Conservation (phyloP, 2,888 invertebrate species). For the Trypoxylon attenuatum region DNA sequence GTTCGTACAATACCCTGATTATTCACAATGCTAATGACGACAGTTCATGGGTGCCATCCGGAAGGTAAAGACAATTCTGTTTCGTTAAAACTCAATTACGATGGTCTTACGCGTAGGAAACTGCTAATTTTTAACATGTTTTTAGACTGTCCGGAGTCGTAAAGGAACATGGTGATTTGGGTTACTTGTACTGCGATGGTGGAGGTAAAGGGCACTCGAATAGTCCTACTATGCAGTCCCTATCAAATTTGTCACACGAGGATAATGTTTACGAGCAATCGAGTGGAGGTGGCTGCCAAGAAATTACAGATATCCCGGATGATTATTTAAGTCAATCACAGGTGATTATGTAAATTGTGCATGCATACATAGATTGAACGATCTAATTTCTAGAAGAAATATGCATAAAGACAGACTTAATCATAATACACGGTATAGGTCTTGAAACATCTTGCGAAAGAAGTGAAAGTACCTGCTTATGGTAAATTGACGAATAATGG, state of each 20-base stretch:
- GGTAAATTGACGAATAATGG: constrained; percentile 61
- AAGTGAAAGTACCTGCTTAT: constrained; percentile 77
- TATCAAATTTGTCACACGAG: constrained; percentile 69
- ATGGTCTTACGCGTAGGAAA: not conserved
- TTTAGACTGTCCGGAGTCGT: constrained; percentile 69
- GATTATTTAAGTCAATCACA: constrained; percentile 90
- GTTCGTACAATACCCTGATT: constrained; percentile 89
- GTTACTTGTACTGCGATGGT: constrained; percentile 70
- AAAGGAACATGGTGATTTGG: constrained; percentile 71
- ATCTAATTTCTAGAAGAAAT: not conserved
- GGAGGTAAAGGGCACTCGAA: constrained; percentile 72
- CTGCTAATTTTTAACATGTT: not conserved
- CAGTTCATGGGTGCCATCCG: constrained; percentile 81
- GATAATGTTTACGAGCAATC: constrained; percentile 71
- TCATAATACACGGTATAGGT: constrained; percentile 73
- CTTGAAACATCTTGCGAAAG: constrained; percentile 88
- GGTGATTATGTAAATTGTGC: constrained; percentile 54
- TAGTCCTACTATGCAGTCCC: constrained; percentile 74
- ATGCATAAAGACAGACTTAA: not conserved
- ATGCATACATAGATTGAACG: not conserved
- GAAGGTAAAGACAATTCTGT: constrained; percentile 64
- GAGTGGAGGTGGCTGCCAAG: constrained; percentile 75
- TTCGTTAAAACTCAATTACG: not conserved
- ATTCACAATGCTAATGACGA: constrained; percentile 86
- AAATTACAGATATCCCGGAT: constrained; percentile 89